Base-by-base conservation (phyloP, 1,140 invertebrate species). In the Philotrypesis tridentata region DNA sequence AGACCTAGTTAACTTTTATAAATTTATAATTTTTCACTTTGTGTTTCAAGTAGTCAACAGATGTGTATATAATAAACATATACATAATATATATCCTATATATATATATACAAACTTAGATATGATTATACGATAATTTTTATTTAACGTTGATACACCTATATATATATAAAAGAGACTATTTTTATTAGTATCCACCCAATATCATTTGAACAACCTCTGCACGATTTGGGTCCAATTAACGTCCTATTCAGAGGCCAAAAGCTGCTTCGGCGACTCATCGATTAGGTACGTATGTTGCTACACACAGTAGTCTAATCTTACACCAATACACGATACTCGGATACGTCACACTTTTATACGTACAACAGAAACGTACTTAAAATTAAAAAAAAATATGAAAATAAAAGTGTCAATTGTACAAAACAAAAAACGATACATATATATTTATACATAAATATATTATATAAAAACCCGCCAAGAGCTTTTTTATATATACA, bases 181-280 rank as follows among this genome's bases (percentile, higher is more conserved):
- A 48, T 48, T 78, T 68, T 17, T 23, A 73, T 80, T 67, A 43
- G 40, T 43, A 29, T 67, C 29, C 17, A 29, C 63, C 25, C 25
- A 74, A 80, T 61, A 55, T 37, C 23, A 68, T 31, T 75, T 31
- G 29, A 81, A n/a, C 27, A 37, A 81, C 55, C 40, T 72, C 68
- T 81, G 79, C 79, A 81, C 79, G 79, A 81, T 55, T 81, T 75
- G 75, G 63, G 37, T 67, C 5, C 61, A 48, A 33, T 71, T 79
- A 55, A 29, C 40, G 1, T n/a, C 23, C 48, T 55, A 67, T 43
- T 70, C 68, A 70, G 63, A 17, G 48, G 21, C 17, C 48, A 37
- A 70, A n/a, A 9, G 23, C 33, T 27, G 29, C 60, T 65, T 73
- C 70, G 29, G 6, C n/a, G 14, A 33, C 21, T 75, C 61, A 21